Evolutionary conservation across 2,888 invertebrate genomes (phyloP), one percentile per base, ranked within the genome.

Genomic region (Andrena chrysosceles): DNA sequence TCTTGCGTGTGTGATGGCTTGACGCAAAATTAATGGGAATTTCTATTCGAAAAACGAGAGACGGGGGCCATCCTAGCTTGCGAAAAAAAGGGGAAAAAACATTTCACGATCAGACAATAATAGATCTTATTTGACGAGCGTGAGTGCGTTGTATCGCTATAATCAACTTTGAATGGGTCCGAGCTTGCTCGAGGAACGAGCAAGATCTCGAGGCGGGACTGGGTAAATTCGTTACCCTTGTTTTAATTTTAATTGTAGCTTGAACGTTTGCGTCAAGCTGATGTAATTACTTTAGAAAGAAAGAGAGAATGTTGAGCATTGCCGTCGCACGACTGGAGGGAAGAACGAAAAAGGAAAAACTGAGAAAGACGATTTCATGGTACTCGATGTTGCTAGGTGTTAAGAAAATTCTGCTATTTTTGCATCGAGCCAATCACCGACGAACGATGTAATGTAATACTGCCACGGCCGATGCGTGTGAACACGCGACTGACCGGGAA

Each of bases 401-500:
- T 48, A 29, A 35, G 54, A 33, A 20, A 59, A 48, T 49, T 60
- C 56, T 29, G 70, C 56, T 60, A 71, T 49, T 67, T 71, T 81
- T 81, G 69, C 73, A 79, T 79, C 70, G 81, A 81, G 80, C 74
- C 79, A 59, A 70, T 64, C 60, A 56, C 67, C 54, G 68, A 83
- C 62, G 69, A 49, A 77, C 74, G 68, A 71, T 56, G 54, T 48
- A 68, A 63, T 68, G 82, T 75, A 75, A 82, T 81, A 77, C 77
- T 82, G 83, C 79, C 83, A 83, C 59, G 69, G 74, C 75, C 71
- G 76, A 71, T 66, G 69, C 76, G 76, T 67, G 54, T 64, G 54
- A 75, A 70, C 66, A 67, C 74, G 80, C 48, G 70, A 74, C 35
- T 13, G 35, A 56, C 63, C 64, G 76, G 48, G 62, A 76, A 70